phyloP scores from a whole-genome alignment of 2,888 invertebrate genomes.

The Chrysodeixis includens region DNA sequence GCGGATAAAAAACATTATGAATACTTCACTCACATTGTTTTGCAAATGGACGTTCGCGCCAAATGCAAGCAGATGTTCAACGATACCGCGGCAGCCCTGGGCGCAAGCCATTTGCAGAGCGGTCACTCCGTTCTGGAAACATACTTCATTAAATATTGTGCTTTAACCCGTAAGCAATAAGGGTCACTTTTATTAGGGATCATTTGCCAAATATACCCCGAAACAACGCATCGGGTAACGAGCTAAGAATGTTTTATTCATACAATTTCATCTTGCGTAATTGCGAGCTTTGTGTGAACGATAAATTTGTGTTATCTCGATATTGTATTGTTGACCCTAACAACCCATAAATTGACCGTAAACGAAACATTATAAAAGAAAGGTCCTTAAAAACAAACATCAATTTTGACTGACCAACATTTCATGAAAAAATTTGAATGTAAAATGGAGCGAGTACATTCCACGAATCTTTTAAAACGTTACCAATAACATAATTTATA shows the following conservation, averaged over 20 bases:
- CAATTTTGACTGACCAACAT: not conserved
- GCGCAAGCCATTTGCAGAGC: constrained; percentile 92
- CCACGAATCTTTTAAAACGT: not conserved
- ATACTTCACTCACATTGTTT: constrained; percentile 89
- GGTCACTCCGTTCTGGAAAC: constrained; percentile 90
- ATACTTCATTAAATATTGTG: constrained; percentile 26
- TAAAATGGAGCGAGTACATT: too few species aligned
- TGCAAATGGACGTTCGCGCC: constrained; percentile 91
- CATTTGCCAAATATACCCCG: constrained; percentile 12
- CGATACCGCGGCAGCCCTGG: constrained; percentile 91
- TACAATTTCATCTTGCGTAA: constrained; percentile 47
- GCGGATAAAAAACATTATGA: not conserved
- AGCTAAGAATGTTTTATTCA: constrained; percentile 59
- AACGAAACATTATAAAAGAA: not conserved
- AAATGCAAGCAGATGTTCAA: constrained; percentile 90
- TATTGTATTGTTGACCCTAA: not conserved
- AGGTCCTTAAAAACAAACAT: not conserved
- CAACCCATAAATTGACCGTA: not conserved
- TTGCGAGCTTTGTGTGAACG: constrained; percentile 44
- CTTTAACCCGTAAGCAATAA: not conserved
- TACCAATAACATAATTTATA: too few species aligned
- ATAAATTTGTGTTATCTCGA: constrained; percentile 28
- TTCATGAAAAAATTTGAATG: not conserved
- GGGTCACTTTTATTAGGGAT: constrained; percentile 5
- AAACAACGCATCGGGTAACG: constrained; percentile 39